Evolutionary conservation across 2,797 vertebrate species (phyloP).

Genomic region (Tiaroga cobitis): DNA sequence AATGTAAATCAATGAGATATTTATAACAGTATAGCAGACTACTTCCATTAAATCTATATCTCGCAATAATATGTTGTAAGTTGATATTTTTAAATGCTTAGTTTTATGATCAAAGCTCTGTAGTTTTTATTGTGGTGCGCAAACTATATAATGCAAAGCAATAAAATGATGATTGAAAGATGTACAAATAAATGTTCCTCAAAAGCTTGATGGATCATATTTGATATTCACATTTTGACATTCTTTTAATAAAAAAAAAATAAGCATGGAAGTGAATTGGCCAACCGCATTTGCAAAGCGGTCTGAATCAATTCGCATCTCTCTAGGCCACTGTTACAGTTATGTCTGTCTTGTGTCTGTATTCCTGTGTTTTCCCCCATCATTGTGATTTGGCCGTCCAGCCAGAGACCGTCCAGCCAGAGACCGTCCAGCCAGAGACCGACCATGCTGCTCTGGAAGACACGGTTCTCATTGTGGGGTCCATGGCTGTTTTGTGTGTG

Average conservation of each 20-base stretch:
- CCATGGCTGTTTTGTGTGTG: no score
- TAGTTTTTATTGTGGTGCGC: background rate
- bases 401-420: no score
- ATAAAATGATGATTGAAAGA: background rate
- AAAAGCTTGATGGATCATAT: background rate
- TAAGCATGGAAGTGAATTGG: background rate
- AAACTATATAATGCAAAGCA: background rate
- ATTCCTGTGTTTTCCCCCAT: no score
- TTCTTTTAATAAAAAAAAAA: background rate
- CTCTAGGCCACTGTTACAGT: no score
- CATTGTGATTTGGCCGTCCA: no score
- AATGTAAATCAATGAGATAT: background rate
- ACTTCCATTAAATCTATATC: background rate
- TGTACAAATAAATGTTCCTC: background rate
- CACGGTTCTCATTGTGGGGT: no score
- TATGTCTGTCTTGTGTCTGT: no score
- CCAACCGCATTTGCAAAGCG: no score
- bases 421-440: no score
- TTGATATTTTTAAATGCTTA: background rate
- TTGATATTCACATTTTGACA: background rate
- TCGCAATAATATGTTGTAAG: background rate
- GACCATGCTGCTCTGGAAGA: no score
- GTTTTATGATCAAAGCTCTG: background rate
- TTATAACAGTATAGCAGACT: background rate
- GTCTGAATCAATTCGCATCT: no score